Evolutionary conservation across 2,113 vertebrate genomes (phyloP).

Genomic region (Scortum barcoo): DNA sequence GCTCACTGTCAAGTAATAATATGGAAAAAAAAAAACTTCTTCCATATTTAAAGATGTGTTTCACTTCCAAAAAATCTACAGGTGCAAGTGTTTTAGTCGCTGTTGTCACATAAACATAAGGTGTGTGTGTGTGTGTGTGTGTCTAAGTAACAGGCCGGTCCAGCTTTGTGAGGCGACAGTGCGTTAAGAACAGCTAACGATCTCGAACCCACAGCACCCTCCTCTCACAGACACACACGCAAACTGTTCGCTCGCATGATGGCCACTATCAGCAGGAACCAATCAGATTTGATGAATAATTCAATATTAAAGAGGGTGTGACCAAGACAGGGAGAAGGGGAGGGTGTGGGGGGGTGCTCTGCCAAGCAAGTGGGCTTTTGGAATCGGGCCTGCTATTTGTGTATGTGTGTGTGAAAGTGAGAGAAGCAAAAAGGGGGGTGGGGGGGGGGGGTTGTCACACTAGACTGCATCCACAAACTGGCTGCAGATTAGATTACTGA

Average conservation of each 20-base stretch:
- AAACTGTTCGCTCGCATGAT: constrained; percentile 72
- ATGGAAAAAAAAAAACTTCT: not conserved
- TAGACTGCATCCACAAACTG: constrained; percentile 86
- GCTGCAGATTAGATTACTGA: constrained; percentile 87
- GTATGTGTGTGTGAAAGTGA: constrained; percentile 65
- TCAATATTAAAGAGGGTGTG: constrained; percentile 85
- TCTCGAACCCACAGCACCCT: constrained; percentile 47
- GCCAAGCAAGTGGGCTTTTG: constrained; percentile 80
- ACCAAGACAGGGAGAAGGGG: constrained; percentile 58
- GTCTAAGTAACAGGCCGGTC: constrained; percentile 7
- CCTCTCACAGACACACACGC: constrained; percentile 43
- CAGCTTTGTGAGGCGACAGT: constrained; percentile 56
- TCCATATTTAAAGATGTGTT: constrained; percentile 31
- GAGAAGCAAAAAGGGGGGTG: too few relatives aligned
- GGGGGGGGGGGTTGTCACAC: constrained; percentile 80
- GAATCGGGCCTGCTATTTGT: constrained; percentile 67
- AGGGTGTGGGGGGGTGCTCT: constrained; percentile 45
- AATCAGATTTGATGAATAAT: constrained; percentile 86
- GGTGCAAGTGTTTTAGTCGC: constrained; percentile 48
- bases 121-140: constrained; percentile 10
- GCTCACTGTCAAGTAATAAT: not conserved
- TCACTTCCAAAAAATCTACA: constrained; percentile 52
- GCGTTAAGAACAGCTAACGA: constrained; percentile 58
- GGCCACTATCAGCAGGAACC: constrained; percentile 79
- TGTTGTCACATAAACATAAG: not conserved